Evolutionary conservation across 2,888 invertebrate genomes (phyloP).

Genomic region (Heliconius ismenius): DNA sequence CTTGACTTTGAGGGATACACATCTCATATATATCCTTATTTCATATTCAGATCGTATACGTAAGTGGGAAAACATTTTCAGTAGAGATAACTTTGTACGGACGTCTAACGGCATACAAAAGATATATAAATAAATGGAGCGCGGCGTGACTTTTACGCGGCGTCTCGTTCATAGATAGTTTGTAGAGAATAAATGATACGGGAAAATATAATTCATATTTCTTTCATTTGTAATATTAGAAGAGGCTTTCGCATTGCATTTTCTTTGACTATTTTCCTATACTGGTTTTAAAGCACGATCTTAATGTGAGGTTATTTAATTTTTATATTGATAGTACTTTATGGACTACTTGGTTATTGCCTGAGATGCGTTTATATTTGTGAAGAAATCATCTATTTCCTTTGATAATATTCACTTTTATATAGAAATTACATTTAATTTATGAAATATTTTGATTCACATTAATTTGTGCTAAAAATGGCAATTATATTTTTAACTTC

Average conservation of each 20-base stretch:
- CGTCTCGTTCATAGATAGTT: conserved; percentile 18
- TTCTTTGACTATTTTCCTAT: background rate
- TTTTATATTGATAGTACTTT: too few species aligned
- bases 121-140: conserved; percentile 37
- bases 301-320: background rate
- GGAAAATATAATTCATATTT: conserved; percentile 33
- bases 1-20: conserved; percentile 16
- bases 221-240: conserved; percentile 25
- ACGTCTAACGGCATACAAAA: conserved; percentile 29
- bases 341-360: too few species aligned
- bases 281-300: conserved; percentile 1
- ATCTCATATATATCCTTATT: conserved; percentile 26
- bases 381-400: background rate
- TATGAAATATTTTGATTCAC: too few species aligned
- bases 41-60: conserved; percentile 31
- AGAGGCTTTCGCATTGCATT: background rate
- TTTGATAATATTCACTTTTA: background rate
- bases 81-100: conserved; percentile 35
- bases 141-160: conserved; percentile 34
- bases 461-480: too few species aligned
- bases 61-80: conserved; percentile 34
- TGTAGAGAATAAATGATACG: conserved; percentile 38
- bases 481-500: too few species aligned
- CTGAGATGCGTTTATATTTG: too few species aligned
- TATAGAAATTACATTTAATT: background rate